phyloP scores from a whole-genome alignment of 2,113 vertebrate species.

The Sinocyclocheilus anophthalmus region DNA sequence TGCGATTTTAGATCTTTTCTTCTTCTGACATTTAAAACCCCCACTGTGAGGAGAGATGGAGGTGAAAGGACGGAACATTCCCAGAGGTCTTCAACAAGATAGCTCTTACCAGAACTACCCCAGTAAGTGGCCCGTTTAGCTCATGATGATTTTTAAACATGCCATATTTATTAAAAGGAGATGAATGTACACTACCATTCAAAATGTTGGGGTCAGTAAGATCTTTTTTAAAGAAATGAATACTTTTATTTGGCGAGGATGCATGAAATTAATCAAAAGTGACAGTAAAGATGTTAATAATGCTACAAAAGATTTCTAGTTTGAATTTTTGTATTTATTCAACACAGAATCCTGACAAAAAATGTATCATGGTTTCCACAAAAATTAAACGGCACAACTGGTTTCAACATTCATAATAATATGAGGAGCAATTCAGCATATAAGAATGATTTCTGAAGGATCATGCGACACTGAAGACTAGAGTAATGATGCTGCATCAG shows the following conservation, averaged over 20 bases:
- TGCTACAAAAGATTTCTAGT: no score
- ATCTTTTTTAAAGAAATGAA: no score
- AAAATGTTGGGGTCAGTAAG: no score
- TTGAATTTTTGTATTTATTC: no score
- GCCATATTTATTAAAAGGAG: background rate
- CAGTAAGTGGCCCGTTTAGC: background rate
- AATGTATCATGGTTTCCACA: no score
- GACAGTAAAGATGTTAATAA: background rate
- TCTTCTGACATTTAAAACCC: conserved; percentile 20
- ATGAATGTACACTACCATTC: background rate
- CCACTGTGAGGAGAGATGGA: conserved; percentile 3
- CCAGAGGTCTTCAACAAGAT: background rate
- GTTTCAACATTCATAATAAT: no score
- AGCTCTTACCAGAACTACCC: background rate
- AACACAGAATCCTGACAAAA: no score
- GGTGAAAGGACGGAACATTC: conserved; percentile 10
- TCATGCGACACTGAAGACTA: no score
- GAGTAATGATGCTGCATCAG: no score
- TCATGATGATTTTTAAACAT: background rate
- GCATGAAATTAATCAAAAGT: background rate
- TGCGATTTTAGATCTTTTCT: conserved; percentile 16
- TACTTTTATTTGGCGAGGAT: background rate
- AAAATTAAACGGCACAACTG: no score
- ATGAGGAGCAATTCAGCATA: no score
- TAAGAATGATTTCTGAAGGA: no score